Conservation (phyloP, 1,140 invertebrate genomes). For the Drosophila dunni region DNA sequence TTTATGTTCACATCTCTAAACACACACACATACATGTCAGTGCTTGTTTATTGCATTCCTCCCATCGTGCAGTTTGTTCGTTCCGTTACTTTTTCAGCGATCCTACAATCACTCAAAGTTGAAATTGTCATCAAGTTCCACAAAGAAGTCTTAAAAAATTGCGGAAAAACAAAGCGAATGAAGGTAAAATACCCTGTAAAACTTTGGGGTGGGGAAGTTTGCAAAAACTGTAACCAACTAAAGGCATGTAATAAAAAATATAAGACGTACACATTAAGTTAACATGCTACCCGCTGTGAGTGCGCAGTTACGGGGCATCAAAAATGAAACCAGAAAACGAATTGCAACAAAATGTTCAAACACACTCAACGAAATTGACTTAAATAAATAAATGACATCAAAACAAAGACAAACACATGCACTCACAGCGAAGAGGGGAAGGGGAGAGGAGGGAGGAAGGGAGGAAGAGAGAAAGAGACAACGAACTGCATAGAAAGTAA, state of each 20-base stretch:
- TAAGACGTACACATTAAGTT: too few relatives aligned
- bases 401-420: slow-evolving; percentile 78
- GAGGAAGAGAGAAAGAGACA: slow-evolving; percentile 14
- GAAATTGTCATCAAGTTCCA: slow-evolving; percentile 72
- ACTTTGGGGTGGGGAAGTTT: neutral
- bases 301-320: slow-evolving; percentile 3
- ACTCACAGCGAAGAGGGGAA: slow-evolving; percentile 9
- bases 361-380: slow-evolving; percentile 80
- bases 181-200: neutral
- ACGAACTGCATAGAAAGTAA: slow-evolving; percentile 53
- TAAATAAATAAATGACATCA: slow-evolving; percentile 82
- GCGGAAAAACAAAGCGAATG: slow-evolving; percentile 17
- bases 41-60: slow-evolving; percentile 26
- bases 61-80: too few relatives aligned
- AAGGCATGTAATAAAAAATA: neutral
- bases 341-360: slow-evolving; percentile 82
- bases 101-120: slow-evolving; percentile 73
- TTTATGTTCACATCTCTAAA: neutral
- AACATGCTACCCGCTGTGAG: too few relatives aligned
- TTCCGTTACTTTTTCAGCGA: neutral
- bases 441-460: neutral
- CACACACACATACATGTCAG: slow-evolving; percentile 16
- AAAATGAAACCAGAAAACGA: slow-evolving; percentile 60
- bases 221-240: neutral
- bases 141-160: slow-evolving; percentile 49